phyloP scores from a whole-genome alignment of 2,888 invertebrate species.

The Melieria crassipennis region DNA sequence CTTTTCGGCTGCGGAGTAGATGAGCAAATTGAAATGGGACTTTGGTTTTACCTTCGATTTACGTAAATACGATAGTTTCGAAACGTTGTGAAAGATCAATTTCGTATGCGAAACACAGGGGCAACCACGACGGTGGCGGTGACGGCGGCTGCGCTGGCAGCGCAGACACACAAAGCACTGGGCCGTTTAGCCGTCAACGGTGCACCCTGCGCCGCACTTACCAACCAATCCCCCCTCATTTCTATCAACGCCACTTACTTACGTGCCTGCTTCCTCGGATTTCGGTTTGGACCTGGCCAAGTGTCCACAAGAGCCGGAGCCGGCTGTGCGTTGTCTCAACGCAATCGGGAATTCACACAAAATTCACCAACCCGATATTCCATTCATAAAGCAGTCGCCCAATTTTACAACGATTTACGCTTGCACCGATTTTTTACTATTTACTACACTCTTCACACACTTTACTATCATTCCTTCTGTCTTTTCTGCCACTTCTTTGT shows the following conservation, averaged over 20 bases:
- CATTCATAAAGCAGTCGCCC: constrained; percentile 23
- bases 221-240: constrained; percentile 9
- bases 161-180: not conserved
- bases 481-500: constrained; percentile 9
- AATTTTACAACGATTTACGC: constrained; percentile 6
- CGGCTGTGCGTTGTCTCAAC: not conserved
- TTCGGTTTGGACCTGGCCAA: not conserved
- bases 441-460: constrained; percentile 21
- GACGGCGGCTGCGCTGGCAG: not conserved
- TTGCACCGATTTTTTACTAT: constrained; percentile 29
- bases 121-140: not conserved
- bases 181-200: not conserved
- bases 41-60: not conserved
- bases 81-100: constrained; percentile 25
- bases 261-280: not conserved
- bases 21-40: not conserved
- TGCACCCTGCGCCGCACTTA: not conserved
- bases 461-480: constrained; percentile 17
- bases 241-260: constrained; percentile 6
- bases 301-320: not conserved
- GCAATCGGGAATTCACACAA: not conserved
- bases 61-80: not conserved
- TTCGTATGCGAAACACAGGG: constrained; percentile 9
- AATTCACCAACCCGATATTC: constrained; percentile 18
- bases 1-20: no score